Conservation (phyloP, 2,113 vertebrate genomes). For the Cervus canadensis region DNA sequence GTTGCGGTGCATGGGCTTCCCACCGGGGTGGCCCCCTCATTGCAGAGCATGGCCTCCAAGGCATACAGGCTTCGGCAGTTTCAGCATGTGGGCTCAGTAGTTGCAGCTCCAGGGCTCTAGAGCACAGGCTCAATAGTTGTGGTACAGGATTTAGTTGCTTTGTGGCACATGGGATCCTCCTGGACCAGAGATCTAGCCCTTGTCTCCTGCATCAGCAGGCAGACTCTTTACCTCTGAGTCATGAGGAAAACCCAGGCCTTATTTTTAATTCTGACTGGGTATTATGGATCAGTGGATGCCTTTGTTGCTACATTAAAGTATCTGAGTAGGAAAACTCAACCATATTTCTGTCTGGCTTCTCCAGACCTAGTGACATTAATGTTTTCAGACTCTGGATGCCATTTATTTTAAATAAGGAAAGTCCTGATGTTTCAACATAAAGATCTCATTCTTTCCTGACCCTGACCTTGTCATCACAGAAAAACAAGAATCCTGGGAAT, state of each 20-base stretch:
- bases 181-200: background rate
- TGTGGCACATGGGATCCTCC: background rate
- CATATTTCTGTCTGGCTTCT: background rate
- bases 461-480: background rate
- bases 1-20: background rate
- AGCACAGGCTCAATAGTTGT: background rate
- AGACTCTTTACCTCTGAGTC: background rate
- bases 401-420: slow-evolving; percentile 37
- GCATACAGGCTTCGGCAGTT: background rate
- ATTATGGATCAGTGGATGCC: background rate
- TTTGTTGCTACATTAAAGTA: background rate
- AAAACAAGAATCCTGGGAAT: slow-evolving; percentile 22
- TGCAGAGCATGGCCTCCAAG: background rate
- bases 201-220: background rate
- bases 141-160: background rate
- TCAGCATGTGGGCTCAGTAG: background rate
- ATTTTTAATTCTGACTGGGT: background rate
- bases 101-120: background rate
- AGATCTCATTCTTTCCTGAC: slow-evolving; percentile 26
- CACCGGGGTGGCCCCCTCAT: background rate
- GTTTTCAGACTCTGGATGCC: background rate
- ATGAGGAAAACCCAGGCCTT: background rate
- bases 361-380: background rate
- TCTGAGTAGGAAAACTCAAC: background rate
- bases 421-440: slow-evolving; percentile 20